A percentile compares a stretch with the other conserved stretches of the same genome.
These are phyloP conservation scores for Rhagoletis pomonella DNA, from an alignment of 1,140 invertebrate genomes.

Conservation along the genomic window DNA sequence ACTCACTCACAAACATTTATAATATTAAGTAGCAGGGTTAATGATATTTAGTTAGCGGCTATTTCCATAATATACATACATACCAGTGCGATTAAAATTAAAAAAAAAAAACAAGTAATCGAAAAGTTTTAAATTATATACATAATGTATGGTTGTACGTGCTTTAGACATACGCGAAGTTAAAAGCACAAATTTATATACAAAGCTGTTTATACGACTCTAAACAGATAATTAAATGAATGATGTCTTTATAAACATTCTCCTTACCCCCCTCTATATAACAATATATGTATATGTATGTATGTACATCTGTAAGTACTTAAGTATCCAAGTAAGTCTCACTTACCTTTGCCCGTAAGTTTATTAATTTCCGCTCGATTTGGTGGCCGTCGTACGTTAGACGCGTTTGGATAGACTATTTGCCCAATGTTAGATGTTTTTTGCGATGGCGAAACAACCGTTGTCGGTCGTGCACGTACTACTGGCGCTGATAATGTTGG, in stretches of 20 bases:
- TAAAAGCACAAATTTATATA: no score
- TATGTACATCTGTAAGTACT: neutral
- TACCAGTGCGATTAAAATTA: no score
- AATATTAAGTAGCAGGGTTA: no score
- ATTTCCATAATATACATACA: no score
- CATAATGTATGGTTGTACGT: no score
- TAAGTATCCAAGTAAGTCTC: neutral
- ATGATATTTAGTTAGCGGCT: no score
- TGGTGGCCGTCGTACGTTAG: conserved; percentile 58
- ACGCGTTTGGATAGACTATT: conserved; percentile 54
- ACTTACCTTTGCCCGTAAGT: conserved; percentile 54
- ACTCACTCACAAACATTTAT: no score
- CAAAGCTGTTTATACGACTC: no score
- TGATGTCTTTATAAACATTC: neutral
- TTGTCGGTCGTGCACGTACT: conserved; percentile 11
- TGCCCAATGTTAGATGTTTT: conserved; percentile 51
- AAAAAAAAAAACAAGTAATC: no score
- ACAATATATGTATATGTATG: neutral
- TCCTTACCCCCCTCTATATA: neutral
- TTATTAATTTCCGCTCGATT: conserved; percentile 60
- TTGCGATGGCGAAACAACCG: neutral
- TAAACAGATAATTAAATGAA: no score
- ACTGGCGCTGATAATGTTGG: conserved; percentile 34
- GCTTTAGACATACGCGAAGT: no score
- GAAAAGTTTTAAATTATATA: no score